A percentile compares a stretch with the other conserved stretches of the same genome.
phyloP scores from a whole-genome alignment of 1,140 invertebrate genomes.

The Adelges cooleyi region DNA sequence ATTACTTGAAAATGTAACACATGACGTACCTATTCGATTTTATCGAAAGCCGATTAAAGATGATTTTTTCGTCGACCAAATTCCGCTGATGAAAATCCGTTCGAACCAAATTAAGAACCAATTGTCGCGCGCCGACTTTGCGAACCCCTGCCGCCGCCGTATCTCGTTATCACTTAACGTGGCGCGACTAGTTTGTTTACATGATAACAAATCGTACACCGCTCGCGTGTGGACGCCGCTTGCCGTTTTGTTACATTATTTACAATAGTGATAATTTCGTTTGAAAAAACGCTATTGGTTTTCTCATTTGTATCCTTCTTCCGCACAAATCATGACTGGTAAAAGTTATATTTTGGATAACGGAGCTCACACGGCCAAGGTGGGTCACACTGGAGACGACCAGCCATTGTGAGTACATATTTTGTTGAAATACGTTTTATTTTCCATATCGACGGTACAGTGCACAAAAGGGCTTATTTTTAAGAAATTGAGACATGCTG shows the following conservation, averaged over 20 bases:
- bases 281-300: not conserved
- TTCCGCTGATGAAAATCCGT: too few relatives aligned
- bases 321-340: constrained; percentile 28
- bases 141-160: not conserved
- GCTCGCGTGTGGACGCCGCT: not conserved
- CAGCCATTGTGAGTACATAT: constrained; percentile 49
- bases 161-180: not conserved
- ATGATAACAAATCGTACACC: not conserved
- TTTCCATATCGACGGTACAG: too few relatives aligned
- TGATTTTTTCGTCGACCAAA: too few relatives aligned
- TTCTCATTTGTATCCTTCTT: not conserved
- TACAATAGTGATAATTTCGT: not conserved
- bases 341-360: constrained; percentile 56
- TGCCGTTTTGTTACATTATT: not conserved
- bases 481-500: too few relatives aligned
- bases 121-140: not conserved
- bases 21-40: too few relatives aligned
- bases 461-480: too few relatives aligned
- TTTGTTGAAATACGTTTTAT: too few relatives aligned
- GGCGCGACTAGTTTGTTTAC: not conserved
- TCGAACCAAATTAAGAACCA: constrained; percentile 4
- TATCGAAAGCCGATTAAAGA: too few relatives aligned
- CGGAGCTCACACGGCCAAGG: constrained; percentile 74
- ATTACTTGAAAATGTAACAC: too few relatives aligned
- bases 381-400: constrained; percentile 55